Base-by-base conservation (phyloP, 2,888 invertebrate species). In the Fissipunctia ypsillon region DNA sequence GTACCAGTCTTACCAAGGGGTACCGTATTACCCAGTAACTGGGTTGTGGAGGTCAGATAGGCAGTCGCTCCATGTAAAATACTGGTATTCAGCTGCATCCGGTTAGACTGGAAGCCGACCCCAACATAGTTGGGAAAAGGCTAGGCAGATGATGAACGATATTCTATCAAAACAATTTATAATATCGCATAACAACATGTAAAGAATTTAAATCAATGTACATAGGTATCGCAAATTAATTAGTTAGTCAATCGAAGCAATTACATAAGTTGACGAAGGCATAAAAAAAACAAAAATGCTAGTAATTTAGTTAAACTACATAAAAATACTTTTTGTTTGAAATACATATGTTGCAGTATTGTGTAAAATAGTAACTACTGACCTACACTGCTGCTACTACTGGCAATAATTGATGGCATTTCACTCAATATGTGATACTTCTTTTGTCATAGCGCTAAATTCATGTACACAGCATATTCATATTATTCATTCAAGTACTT, bases 391-490 rank as follows among this genome's bases (percentile, higher is more conserved):
- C n/a, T 52, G 28, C 22, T 22, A n/a, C 25, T 59, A n/a, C 25
- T 59, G 35, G 31, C 16, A 48, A 35, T 38, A 35, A 52, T 57
- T 25, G 6, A 57, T 25, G 9, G 31, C 52, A 59, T 78, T 57
- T 56, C 19, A 43, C 3, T 54, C 3, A 12, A 22, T 31, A 41
- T 57, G 43, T 50, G 3, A 59, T 31, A 52, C 12, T 4, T 78
- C 48, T 71, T 61, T 71, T 72, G 54, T 78, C 10, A 25, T 31
- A 41, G 12, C 31, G 31, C 6, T 60, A 31, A n/a, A 31, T 54
- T n/a, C 54, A 48, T 73, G 73, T 65, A 43, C 22, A 60, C 28
- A 74, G 14, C 54, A 65, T 50, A 28, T 59, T 52, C 45, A 60
- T 28, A 67, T 12, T 25, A 43, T 52, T 22, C 28, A 54, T 31